Evolutionary conservation across 2,888 invertebrate genomes (phyloP), one percentile per base, ranked within the genome.

Genomic region (Hecatera dysodea): DNA sequence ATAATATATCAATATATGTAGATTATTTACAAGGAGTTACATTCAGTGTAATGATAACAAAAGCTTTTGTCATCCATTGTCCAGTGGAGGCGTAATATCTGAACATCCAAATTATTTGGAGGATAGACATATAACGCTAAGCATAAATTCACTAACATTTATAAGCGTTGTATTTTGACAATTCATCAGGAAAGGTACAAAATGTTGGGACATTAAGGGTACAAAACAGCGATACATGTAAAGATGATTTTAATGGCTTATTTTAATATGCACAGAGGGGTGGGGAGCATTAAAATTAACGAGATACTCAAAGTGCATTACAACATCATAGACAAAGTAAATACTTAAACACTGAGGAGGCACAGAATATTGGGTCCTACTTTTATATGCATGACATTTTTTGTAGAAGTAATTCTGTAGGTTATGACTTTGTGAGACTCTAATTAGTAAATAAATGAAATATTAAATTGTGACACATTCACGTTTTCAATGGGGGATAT

Each of bases 251-350:
- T 76, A 80, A 80, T 82, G 80, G 71, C 76, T 46, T 76, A 70
- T 78, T 77, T 64, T 81, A 78, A 77, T 75, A 85, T 79, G 71
- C 61, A 75, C 62, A 64, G 63, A 71, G 68, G 68, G 60, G 42
- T 36, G 60, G 68, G 68, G 65, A 33, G 29, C 53, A 73, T 84
- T 70, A 83, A 72, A 55, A 79, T 83, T 76, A 81, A 84, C 76
- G 71, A 78, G 76, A 75, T 80, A 85, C 80, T 83, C 84, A 88
- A 89, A 89, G 86, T 87, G 81, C 86, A 87, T 88, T 84, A 89
- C 89, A 88, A 89, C 88, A 89, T 88, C 89, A 87, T 79, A 83
- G 76, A 86, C 84, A 77, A 78, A 81, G 76, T 81, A 80, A 79
- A 82, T 81, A 82, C 76, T 84, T 86, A 82, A 85, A 84, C 73